A percentile compares a stretch with the other conserved stretches of the same genome.
These are phyloP conservation scores for Mactra quadrangularis DNA, from an alignment of 1,140 invertebrate genomes.

Conservation along the genomic window DNA sequence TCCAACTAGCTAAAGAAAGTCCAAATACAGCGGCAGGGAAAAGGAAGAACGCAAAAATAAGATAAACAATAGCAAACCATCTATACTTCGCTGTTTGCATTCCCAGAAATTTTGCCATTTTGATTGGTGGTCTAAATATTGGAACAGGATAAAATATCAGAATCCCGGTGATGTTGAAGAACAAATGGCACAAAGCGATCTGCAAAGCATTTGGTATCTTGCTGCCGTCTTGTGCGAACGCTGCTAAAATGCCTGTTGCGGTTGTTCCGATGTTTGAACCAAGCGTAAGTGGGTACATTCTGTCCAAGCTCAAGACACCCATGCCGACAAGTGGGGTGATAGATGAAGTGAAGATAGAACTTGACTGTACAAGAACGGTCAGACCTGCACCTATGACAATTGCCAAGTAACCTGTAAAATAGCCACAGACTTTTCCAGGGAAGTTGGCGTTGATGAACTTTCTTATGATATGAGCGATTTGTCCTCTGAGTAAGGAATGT, in stretches of 20 bases:
- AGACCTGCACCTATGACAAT: constrained; percentile 85
- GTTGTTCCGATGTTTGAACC: constrained; percentile 88
- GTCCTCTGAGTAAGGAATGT: constrained; percentile 83
- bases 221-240: constrained; percentile 83
- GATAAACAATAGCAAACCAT: constrained; percentile 86
- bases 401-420: constrained; percentile 86
- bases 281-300: constrained; percentile 87
- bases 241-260: constrained; percentile 86
- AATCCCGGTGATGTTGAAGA: constrained; percentile 83
- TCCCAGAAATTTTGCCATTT: constrained; percentile 85
- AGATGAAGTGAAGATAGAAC: constrained; percentile 87
- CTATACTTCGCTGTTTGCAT: constrained; percentile 85
- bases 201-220: constrained; percentile 84
- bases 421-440: constrained; percentile 82
- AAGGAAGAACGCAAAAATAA: constrained; percentile 85
- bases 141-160: constrained; percentile 87
- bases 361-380: constrained; percentile 87
- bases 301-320: constrained; percentile 86
- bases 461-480: constrained; percentile 84
- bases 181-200: constrained; percentile 85
- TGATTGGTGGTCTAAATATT: constrained; percentile 85
- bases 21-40: constrained; percentile 84
- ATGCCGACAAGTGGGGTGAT: constrained; percentile 87
- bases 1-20: constrained; percentile 81
- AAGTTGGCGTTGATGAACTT: constrained; percentile 86